A percentile compares a stretch with the other conserved stretches of the same genome.
These are phyloP conservation scores for Philopedon plagiatum DNA, from an alignment of 2,888 invertebrate species.

Conservation along the genomic window DNA sequence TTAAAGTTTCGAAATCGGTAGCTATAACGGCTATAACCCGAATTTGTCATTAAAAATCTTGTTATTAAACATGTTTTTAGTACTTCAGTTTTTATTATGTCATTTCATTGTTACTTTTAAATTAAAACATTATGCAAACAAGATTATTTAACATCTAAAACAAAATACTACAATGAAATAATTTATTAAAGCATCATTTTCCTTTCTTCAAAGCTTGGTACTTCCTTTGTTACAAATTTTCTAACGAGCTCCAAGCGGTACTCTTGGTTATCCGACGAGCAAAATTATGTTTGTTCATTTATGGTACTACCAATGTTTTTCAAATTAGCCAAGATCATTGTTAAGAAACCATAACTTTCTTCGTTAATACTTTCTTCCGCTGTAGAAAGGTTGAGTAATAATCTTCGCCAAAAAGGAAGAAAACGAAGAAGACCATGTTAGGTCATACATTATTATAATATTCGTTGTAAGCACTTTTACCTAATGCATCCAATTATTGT, in stretches of 20 bases:
- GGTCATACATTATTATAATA: conserved; percentile 8
- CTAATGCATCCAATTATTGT: not conserved
- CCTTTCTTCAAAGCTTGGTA: too few species aligned
- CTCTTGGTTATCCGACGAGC: too few species aligned
- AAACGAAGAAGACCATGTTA: not conserved
- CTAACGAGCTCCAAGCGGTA: too few species aligned
- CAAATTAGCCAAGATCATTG: not conserved
- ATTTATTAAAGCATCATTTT: not conserved
- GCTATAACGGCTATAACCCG: too few species aligned
- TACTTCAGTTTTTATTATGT: too few species aligned
- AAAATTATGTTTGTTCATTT: not conserved
- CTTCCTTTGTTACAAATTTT: too few species aligned
- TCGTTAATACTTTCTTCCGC: conserved; percentile 4
- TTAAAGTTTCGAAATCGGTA: too few species aligned
- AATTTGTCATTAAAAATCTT: too few species aligned
- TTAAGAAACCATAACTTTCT: not conserved
- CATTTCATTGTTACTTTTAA: not conserved
- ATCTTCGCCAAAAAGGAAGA: not conserved
- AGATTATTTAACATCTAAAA: not conserved
- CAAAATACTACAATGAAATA: not conserved
- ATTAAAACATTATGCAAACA: not conserved
- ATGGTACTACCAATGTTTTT: not conserved
- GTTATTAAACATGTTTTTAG: too few species aligned
- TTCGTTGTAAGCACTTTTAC: not conserved
- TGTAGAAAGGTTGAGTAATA: not conserved